Percentiles rank a stretch among this genome's conserved stretches.
These are phyloP conservation scores for Amphiprion percula DNA, from an alignment of 2,113 vertebrate species.

Conservation along the genomic window DNA sequence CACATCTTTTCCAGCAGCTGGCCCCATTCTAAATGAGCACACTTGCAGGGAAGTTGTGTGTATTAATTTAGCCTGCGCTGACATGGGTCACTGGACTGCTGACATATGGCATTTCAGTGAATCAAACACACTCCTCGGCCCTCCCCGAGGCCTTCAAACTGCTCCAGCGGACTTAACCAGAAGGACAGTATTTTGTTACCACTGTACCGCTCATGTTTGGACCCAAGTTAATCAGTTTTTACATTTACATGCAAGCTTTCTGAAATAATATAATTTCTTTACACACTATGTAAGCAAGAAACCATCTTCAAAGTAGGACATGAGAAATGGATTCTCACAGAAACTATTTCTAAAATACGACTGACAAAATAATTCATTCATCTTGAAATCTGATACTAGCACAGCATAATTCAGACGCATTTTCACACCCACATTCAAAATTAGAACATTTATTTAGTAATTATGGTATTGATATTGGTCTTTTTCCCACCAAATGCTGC, in stretches of 20 bases:
- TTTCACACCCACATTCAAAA: too few species aligned
- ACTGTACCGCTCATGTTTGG: neutral
- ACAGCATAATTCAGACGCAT: too few species aligned
- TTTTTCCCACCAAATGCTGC: too few species aligned
- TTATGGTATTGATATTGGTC: too few species aligned
- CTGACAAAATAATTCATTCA: too few species aligned
- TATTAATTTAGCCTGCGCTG: slow-evolving; percentile 10
- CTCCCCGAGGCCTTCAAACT: neutral
- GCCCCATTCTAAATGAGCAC: slow-evolving; percentile 51
- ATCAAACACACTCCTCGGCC: slow-evolving; percentile 18
- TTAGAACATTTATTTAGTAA: too few species aligned
- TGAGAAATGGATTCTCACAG: too few species aligned
- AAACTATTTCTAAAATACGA: too few species aligned
- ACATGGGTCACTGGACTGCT: slow-evolving; percentile 26
- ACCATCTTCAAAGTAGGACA: too few species aligned
- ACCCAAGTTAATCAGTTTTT: neutral
- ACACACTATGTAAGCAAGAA: too few species aligned
- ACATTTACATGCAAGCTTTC: neutral
- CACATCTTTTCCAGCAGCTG: slow-evolving; percentile 51
- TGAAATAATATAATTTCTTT: too few species aligned
- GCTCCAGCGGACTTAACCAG: slow-evolving; percentile 16
- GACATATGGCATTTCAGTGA: slow-evolving; percentile 38
- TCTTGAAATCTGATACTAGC: too few species aligned
- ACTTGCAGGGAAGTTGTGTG: slow-evolving; percentile 19
- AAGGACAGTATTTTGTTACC: slow-evolving; percentile 26